phyloP scores from a whole-genome alignment of 2,797 vertebrate genomes.

The Danio choprae region DNA sequence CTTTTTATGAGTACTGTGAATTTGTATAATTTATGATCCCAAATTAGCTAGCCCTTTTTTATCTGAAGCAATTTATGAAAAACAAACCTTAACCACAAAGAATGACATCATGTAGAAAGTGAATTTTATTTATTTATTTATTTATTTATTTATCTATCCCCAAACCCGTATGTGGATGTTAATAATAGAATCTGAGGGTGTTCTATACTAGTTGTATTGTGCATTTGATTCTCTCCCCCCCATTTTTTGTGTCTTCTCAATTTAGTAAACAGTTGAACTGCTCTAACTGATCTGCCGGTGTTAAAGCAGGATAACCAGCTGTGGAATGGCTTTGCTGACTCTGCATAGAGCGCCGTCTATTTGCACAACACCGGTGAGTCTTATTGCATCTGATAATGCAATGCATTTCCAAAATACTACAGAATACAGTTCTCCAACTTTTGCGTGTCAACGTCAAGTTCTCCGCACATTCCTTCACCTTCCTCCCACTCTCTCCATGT shows the following conservation, averaged over 20 bases:
- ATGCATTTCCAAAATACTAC: background rate
- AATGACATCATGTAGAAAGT: too few relatives aligned
- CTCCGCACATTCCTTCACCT: background rate
- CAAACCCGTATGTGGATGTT: background rate
- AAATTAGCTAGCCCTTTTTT: too few relatives aligned
- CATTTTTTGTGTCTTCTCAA: too few relatives aligned
- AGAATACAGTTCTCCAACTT: background rate
- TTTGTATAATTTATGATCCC: too few relatives aligned
- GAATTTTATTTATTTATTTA: too few relatives aligned
- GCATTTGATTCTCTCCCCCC: background rate
- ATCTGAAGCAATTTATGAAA: too few relatives aligned
- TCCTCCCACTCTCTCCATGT: background rate
- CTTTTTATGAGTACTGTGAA: too few relatives aligned
- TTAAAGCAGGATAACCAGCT: constrained; percentile 7
- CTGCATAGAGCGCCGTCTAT: constrained; percentile 78
- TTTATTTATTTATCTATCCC: too few relatives aligned
- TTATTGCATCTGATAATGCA: background rate
- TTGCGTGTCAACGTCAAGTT: constrained; percentile 6
- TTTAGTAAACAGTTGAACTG: constrained; percentile 11
- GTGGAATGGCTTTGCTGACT: constrained; percentile 80
- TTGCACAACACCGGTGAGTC: constrained; percentile 73
- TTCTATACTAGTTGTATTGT: background rate
- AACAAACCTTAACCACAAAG: too few relatives aligned
- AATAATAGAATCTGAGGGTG: background rate
- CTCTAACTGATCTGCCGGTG: constrained; percentile 59